phyloP scores from a whole-genome alignment of 2,888 invertebrate species.

The Nyleta sp. region DNA sequence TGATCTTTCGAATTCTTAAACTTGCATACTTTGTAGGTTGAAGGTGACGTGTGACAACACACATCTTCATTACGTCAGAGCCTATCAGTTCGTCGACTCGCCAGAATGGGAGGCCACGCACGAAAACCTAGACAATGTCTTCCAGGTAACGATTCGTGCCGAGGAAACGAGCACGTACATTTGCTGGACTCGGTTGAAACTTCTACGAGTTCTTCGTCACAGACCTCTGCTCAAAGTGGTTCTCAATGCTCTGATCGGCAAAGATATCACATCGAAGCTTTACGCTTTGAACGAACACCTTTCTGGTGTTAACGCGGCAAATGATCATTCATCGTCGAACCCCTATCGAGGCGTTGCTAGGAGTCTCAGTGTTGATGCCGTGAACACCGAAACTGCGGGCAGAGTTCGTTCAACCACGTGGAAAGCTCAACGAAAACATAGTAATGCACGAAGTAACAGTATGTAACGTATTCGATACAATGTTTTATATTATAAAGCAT shows the following conservation, averaged over 20 bases:
- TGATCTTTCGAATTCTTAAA: too few relatives aligned
- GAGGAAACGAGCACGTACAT: slow-evolving; percentile 90
- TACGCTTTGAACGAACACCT: slow-evolving; percentile 92
- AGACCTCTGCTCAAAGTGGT: slow-evolving; percentile 90
- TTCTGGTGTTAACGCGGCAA: slow-evolving; percentile 82
- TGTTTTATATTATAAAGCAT: too few relatives aligned
- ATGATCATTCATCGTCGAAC: slow-evolving; percentile 79
- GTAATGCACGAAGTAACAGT: slow-evolving; percentile 82
- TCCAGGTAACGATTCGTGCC: slow-evolving; percentile 88
- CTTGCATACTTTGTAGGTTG: slow-evolving; percentile 87
- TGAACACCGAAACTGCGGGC: slow-evolving; percentile 90
- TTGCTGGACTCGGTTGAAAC: slow-evolving; percentile 90
- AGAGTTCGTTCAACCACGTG: slow-evolving; percentile 88
- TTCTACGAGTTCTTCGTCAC: slow-evolving; percentile 89
- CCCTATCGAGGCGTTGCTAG: slow-evolving; percentile 85
- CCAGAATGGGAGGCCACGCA: slow-evolving; percentile 94
- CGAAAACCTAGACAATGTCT: slow-evolving; percentile 90
- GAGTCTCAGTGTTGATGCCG: slow-evolving; percentile 90
- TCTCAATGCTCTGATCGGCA: slow-evolving; percentile 91
- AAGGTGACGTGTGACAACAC: slow-evolving; percentile 92
- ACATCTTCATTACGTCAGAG: slow-evolving; percentile 91
- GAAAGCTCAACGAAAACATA: slow-evolving; percentile 83
- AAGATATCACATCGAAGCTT: slow-evolving; percentile 93
- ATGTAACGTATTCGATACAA: too few relatives aligned
- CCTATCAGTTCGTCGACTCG: slow-evolving; percentile 94